Base-by-base conservation (phyloP, 2,113 vertebrate species). In the Eptatretus burgeri region DNA sequence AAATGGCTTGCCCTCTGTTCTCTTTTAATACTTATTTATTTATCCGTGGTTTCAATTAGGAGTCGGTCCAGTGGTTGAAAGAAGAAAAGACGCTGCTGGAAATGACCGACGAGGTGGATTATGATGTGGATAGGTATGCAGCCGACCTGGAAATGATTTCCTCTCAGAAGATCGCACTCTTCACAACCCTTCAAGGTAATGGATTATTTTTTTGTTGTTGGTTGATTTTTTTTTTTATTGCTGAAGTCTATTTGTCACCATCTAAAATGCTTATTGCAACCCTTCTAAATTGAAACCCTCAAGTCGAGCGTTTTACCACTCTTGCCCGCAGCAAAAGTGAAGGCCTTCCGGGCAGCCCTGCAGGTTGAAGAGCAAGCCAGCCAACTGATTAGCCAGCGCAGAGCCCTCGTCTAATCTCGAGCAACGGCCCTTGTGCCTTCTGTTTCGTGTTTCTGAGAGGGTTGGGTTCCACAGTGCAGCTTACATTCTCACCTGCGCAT, bases 31-130 rank as follows among this genome's bases (percentile, higher is more conserved):
- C n/a, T 68, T 14, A 64, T 64, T 62, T 41, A 41, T 41, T 41
- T 41, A 41, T 41, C 27, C 7, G 27, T 41, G 27, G 27, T 41
- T 41, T 41, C 27, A 41, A 41, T 13, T 76, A 96, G 91, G 87
- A 96, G 73, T 91, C 88, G 1, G 89, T 95, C 70, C 78, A 82
- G 70, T 98, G 88, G 84, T 71, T 95, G 70, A 87, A 95, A 70
- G 86, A 85, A 63, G 91, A 98, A 75, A 98, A 94, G 72, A 75
- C 80, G 2, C 83, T 98, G 18, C 66, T 98, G 66, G 85, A 93
- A 65, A 98, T 98, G 91, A 85, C 91, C 1, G 87, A 98, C 76
- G 91, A 93, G 76, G 91, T 95, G 10, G 91, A 98, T 70, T 98
- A 98, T 60, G 88, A 98, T 66, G 87, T 91, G 7, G 88, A 98